Percentiles rank a stretch among this genome's conserved stretches.
Conservation (phyloP, 30 jellyfish, hydroid and myxozoan genomes). For the Rhopilema esculentum region DNA sequence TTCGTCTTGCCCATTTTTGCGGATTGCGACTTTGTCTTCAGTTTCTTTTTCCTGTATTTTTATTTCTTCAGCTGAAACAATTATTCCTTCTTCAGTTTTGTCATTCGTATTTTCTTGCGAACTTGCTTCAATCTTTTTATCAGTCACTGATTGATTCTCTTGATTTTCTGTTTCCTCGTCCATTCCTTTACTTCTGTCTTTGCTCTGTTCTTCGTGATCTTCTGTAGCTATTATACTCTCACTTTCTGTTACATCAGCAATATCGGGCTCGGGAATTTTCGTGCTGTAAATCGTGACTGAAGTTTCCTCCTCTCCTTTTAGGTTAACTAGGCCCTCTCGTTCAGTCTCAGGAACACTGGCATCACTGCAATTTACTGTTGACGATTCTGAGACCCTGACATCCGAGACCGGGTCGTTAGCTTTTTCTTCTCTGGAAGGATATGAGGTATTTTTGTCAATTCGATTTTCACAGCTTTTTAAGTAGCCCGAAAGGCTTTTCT, state of each 20-base stretch:
- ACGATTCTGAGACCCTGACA: too few species aligned
- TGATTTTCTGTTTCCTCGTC: background rate
- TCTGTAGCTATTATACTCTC: background rate
- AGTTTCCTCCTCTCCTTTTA: background rate
- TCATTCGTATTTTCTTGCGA: background rate
- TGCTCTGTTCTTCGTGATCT: background rate
- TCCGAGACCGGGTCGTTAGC: too few species aligned
- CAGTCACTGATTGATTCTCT: background rate
- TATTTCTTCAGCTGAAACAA: background rate
- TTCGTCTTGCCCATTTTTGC: too few species aligned
- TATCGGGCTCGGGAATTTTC: background rate
- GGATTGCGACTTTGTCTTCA: too few species aligned
- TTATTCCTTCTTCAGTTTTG: background rate
- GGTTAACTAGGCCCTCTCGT: background rate
- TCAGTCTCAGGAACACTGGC: background rate
- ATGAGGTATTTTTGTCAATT: background rate
- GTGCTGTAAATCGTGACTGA: background rate
- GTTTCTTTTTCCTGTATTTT: background rate
- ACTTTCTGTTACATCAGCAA: background rate
- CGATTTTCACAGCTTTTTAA: background rate
- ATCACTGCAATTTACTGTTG: background rate
- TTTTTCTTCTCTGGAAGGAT: background rate
- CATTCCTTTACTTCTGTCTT: background rate
- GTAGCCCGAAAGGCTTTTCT: slow-evolving; percentile 18
- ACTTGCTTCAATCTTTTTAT: background rate